Percentiles rank a stretch among this genome's conserved stretches.
Conservation (phyloP, 1,140 invertebrate species). For the Papilio helenus region DNA sequence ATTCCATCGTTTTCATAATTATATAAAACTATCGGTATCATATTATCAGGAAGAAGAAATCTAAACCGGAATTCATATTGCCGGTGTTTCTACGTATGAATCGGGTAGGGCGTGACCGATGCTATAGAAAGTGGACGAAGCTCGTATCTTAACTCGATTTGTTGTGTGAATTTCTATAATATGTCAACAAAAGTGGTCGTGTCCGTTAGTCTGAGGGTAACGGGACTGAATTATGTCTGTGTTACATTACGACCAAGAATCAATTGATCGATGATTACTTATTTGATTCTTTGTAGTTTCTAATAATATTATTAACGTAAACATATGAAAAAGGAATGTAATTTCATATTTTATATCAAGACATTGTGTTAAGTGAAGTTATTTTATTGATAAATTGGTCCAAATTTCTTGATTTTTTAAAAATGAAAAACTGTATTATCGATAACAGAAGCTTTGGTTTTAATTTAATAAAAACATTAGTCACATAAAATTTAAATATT, state of each 20-base stretch:
- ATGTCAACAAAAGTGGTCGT: slow-evolving; percentile 40
- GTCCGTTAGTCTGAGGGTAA: slow-evolving; percentile 21
- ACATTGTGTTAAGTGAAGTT: background rate
- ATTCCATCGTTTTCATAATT: background rate
- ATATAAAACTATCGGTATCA: slow-evolving; percentile 6
- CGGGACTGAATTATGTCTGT: slow-evolving; percentile 29
- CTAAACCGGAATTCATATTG: slow-evolving; percentile 38
- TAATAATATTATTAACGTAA: background rate
- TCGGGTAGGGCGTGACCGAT: slow-evolving; percentile 42
- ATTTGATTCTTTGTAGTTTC: background rate
- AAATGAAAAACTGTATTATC: background rate
- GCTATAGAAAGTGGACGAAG: slow-evolving; percentile 45
- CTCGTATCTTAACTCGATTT: slow-evolving; percentile 36
- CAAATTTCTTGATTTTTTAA: background rate
- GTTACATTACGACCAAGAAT: background rate
- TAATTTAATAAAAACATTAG: no score
- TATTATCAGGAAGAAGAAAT: slow-evolving; percentile 30
- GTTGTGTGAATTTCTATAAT: slow-evolving; percentile 39
- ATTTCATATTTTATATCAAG: background rate
- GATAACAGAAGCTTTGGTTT: background rate
- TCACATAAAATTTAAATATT: no score
- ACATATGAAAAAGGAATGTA: background rate
- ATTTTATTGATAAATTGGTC: background rate
- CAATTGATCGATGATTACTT: background rate
- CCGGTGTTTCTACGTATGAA: slow-evolving; percentile 40